These are phyloP conservation scores for Amyelois transitella DNA, from an alignment of 1,140 invertebrate genomes.

Conservation along the genomic window DNA sequence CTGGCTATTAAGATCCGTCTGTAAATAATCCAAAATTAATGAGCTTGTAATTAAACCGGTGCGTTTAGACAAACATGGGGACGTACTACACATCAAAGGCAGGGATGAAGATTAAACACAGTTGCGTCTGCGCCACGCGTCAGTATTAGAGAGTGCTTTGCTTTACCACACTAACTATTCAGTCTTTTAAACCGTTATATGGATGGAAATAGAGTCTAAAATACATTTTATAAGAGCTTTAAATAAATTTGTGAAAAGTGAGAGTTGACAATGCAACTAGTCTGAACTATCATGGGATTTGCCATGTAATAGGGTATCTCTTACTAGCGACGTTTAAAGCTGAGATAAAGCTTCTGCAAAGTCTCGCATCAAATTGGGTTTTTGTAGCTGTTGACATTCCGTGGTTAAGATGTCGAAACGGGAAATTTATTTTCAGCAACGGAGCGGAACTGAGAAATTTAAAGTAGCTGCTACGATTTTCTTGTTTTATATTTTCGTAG, in stretches of 20 bases:
- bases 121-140: slow-evolving; percentile 63
- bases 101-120: slow-evolving; percentile 51
- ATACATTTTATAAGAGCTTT: slow-evolving; percentile 3
- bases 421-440: not conserved
- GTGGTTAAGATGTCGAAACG: not conserved
- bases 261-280: slow-evolving; percentile 62
- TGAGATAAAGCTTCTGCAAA: slow-evolving; percentile 40
- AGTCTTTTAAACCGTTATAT: not conserved
- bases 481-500: no score
- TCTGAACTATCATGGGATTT: slow-evolving; percentile 65
- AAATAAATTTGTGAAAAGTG: slow-evolving; percentile 27
- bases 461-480: no score
- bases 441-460: not conserved
- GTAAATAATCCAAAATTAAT: slow-evolving; percentile 68
- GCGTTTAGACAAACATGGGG: slow-evolving; percentile 60
- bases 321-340: slow-evolving; percentile 42
- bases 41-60: slow-evolving; percentile 61
- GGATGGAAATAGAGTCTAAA: slow-evolving; percentile 14
- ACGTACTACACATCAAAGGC: slow-evolving; percentile 53
- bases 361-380: slow-evolving; percentile 29
- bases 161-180: slow-evolving; percentile 10
- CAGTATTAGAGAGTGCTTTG: slow-evolving; percentile 42
- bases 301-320: slow-evolving; percentile 50
- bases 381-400: slow-evolving; percentile 12
- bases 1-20: slow-evolving; percentile 10